A percentile compares a stretch with the other conserved stretches of the same genome.
Evolutionary conservation across 2,797 vertebrate species (phyloP).

Genomic region (Tympanoctomys barrerae): DNA sequence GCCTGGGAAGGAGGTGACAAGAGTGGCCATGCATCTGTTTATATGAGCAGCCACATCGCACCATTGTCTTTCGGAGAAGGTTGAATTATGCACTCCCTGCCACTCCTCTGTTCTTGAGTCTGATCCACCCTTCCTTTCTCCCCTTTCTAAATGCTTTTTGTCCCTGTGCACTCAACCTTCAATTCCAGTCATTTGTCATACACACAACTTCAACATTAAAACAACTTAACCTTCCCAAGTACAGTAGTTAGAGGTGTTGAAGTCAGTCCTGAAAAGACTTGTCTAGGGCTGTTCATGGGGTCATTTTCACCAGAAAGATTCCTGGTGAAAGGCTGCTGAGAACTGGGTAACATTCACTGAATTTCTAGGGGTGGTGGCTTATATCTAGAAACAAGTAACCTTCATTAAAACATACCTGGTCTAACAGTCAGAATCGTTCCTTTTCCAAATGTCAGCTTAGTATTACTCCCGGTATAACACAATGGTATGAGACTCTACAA

Average conservation of each 20-base stretch:
- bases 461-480: background rate
- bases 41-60: background rate
- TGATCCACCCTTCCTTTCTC: background rate
- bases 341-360: background rate
- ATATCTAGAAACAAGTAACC: conserved; percentile 39
- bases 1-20: background rate
- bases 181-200: conserved; percentile 33
- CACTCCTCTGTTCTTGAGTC: background rate
- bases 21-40: background rate
- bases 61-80: background rate
- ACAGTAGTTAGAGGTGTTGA: background rate
- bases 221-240: background rate
- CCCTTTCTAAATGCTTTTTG: conserved; percentile 9
- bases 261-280: background rate
- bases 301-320: conserved; percentile 10
- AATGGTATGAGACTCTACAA: conserved; percentile 60
- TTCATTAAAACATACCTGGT: conserved; percentile 78
- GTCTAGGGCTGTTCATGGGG: background rate
- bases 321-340: background rate
- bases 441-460: conserved; percentile 72
- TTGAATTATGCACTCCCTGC: background rate
- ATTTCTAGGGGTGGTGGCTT: conserved; percentile 31
- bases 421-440: conserved; percentile 71
- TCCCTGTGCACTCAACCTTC: background rate
- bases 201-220: background rate